Evolutionary conservation across 2,113 vertebrate species (phyloP).

Genomic region (Macrotis lagotis): DNA sequence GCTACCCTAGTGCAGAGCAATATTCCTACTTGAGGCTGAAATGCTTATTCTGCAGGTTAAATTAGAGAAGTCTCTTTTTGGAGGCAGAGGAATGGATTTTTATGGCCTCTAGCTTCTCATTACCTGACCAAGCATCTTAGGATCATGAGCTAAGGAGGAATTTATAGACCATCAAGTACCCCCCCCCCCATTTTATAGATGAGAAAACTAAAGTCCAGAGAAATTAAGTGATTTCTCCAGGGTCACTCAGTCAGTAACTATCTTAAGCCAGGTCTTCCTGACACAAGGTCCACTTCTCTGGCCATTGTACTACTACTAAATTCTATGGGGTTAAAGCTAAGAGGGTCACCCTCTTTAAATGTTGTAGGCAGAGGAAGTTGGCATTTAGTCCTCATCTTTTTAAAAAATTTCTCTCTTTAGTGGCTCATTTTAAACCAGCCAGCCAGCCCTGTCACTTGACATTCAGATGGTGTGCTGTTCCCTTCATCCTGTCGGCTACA

Average conservation of each 20-base stretch:
- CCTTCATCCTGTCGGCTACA: background rate
- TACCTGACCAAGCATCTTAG: background rate
- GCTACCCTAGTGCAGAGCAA: background rate
- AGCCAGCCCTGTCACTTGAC: slow-evolving; percentile 4
- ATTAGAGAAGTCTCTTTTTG: background rate
- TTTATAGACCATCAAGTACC: background rate
- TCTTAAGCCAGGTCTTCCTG: background rate
- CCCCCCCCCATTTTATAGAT: background rate
- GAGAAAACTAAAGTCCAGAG: background rate
- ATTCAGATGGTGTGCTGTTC: slow-evolving; percentile 48
- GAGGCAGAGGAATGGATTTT: background rate
- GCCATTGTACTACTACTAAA: background rate
- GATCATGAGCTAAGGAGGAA: background rate
- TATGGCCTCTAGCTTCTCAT: background rate
- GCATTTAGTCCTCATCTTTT: slow-evolving; percentile 8
- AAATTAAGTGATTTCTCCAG: background rate
- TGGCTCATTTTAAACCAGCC: slow-evolving; percentile 47
- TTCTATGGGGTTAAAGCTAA: background rate
- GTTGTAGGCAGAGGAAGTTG: background rate
- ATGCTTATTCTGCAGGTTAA: background rate
- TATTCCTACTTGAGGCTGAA: background rate
- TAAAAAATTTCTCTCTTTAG: slow-evolving; percentile 21
- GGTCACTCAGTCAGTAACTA: no score
- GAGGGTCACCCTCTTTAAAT: background rate
- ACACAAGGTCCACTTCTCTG: background rate